These are phyloP conservation scores for Spongilla lacustris DNA, from an alignment of 37 sponge, comb jelly and placozoan species.

Conservation along the genomic window DNA sequence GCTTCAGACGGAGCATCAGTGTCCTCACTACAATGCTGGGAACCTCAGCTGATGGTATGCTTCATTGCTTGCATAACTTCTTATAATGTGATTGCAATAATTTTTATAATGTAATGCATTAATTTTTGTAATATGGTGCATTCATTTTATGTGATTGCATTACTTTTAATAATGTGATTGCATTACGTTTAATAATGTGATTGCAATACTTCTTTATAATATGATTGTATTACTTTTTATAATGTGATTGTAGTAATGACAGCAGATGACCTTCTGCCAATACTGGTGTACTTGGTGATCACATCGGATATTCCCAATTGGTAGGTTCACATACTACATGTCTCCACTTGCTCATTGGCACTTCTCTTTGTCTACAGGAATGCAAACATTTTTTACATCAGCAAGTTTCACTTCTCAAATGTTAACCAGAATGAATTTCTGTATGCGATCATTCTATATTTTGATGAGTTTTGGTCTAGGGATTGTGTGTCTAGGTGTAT, in stretches of 20 bases:
- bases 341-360: not conserved
- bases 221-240: not conserved
- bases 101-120: too few relatives aligned
- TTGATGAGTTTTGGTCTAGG: not conserved
- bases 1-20: constrained; percentile 60
- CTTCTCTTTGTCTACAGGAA: constrained; percentile 34
- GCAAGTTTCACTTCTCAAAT: constrained; percentile 82
- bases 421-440: constrained; percentile 62
- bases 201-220: too few relatives aligned
- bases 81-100: constrained; percentile 4
- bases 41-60: not conserved
- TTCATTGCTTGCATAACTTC: not conserved
- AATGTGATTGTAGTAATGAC: constrained; percentile 53
- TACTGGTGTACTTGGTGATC: constrained; percentile 85
- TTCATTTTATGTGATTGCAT: too few relatives aligned
- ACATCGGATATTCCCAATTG: constrained; percentile 94
- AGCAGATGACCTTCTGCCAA: constrained; percentile 96
- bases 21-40: constrained; percentile 42
- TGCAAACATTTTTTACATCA: constrained; percentile 86
- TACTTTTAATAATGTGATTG: not conserved
- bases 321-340: constrained; percentile 16
- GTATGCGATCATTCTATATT: constrained; percentile 36
- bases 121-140: not conserved
- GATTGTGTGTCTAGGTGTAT: too few relatives aligned
- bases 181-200: constrained; percentile 10